Evolutionary conservation across 2,797 vertebrate species (phyloP).

Genomic region (Myiothlypis chrysogaster): DNA sequence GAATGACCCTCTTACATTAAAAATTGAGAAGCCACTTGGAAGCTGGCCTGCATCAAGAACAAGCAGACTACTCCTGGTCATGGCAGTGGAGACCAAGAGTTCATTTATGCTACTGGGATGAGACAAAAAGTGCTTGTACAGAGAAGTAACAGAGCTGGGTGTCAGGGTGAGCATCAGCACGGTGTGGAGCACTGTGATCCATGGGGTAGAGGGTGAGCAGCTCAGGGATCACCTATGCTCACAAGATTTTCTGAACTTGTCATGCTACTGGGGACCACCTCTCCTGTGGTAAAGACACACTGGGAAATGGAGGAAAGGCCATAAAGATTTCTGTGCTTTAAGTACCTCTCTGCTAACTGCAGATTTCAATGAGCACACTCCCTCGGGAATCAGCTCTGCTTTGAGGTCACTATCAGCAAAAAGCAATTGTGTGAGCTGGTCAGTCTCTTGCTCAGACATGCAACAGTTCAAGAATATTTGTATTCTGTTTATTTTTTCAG

Average conservation of each 20-base stretch:
- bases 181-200: accelerated
- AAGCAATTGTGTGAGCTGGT: not conserved
- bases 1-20: conserved; percentile 5
- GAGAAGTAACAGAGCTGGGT: not conserved
- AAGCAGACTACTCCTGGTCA: not conserved
- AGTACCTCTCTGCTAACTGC: not conserved
- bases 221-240: not conserved
- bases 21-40: not conserved
- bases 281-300: not conserved
- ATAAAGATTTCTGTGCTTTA: not conserved
- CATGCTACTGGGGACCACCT: not conserved
- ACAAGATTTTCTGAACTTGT: not conserved
- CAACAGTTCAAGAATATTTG: not conserved
- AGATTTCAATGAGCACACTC: not conserved
- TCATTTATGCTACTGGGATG: not conserved
- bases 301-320: not conserved
- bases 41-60: not conserved
- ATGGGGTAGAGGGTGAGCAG: accelerated
- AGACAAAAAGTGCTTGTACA: not conserved
- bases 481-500: not conserved
- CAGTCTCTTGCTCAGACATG: not conserved
- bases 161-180: not conserved
- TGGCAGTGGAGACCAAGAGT: not conserved
- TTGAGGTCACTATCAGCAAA: not conserved
- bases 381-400: not conserved